Base-by-base conservation (phyloP, 1,140 invertebrate species). In the Lordiphosa stackelbergi region DNA sequence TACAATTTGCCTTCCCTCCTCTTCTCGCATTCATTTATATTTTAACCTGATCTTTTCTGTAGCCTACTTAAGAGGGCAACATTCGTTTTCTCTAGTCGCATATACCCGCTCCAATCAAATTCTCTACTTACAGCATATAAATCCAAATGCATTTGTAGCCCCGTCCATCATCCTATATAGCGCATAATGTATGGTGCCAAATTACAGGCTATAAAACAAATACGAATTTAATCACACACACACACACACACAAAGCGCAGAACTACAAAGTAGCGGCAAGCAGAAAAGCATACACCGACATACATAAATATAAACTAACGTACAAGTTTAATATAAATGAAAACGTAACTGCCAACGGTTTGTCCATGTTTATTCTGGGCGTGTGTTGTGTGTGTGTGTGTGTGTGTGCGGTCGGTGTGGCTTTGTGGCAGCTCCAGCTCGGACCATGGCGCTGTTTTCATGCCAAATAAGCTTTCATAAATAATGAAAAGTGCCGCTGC, bases 391-490 rank as follows among this genome's bases (percentile, higher is more conserved):
- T 47, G 16, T 51, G 37, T 36, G 16, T 31, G 38, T 13, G 47
- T 5, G 28, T 31, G 56, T 49, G 54, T 13, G 19, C 19, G 41
- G 38, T 48, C 10, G 58, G 22, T 68, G 49, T 48, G 54, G 45
- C 28, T 55, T 13, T 62, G 53, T 11, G 55, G 55, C 66, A 51
- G 45, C 51, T 58, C 37, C 40, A 41, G 42, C 34, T 28, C 36
- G 38, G 42, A 60, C 35, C 45, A 49, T 13, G 36, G 42, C 56
- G 45, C 45, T 61, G 31, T 69, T 70, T 69, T 69, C 70, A 68
- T 74, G 66, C 66, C 75, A 79, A 79, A 79, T 79, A 73, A 64
- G 59, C 74, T 66, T 79, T 62, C 75, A 74, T 79, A 79, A 79
- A 78, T 79, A 78, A 79, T 77, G 69, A 78, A 78, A 73, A 62